Conservation (phyloP, 1,140 invertebrate genomes). For the Palaemon carinicauda region DNA sequence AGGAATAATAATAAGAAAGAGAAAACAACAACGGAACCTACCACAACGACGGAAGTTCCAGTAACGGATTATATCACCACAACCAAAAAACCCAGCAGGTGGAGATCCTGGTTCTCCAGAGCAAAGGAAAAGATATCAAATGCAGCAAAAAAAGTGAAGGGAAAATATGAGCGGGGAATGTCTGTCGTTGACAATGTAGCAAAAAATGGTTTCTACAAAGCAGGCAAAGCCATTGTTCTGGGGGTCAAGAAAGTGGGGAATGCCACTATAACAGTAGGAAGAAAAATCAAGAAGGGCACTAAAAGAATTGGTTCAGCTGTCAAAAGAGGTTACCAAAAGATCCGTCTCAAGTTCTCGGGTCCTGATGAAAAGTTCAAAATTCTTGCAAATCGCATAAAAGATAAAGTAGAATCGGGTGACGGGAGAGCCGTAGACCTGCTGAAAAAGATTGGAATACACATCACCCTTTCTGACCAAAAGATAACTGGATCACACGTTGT, state of each 20-base stretch:
- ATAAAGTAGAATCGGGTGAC: slow-evolving; percentile 36
- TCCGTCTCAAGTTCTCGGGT: slow-evolving; percentile 12
- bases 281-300: background rate
- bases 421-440: slow-evolving; percentile 15
- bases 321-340: slow-evolving; percentile 28
- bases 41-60: background rate
- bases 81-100: slow-evolving; percentile 13
- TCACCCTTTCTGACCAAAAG: background rate
- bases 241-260: background rate
- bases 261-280: no score
- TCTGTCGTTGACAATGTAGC: background rate
- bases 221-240: background rate
- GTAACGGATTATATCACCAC: background rate
- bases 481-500: background rate
- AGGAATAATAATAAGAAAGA: no score
- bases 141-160: background rate
- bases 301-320: background rate
- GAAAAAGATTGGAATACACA: slow-evolving; percentile 27
- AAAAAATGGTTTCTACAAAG: background rate
- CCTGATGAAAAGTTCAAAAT: slow-evolving; percentile 36
- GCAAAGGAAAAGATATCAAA: background rate
- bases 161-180: background rate
- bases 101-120: slow-evolving; percentile 22
- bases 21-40: background rate
- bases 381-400: slow-evolving; percentile 19